Percentiles rank a stretch among this genome's conserved stretches.
Conservation (phyloP, 2,113 vertebrate genomes). For the Eulemur macaco region DNA sequence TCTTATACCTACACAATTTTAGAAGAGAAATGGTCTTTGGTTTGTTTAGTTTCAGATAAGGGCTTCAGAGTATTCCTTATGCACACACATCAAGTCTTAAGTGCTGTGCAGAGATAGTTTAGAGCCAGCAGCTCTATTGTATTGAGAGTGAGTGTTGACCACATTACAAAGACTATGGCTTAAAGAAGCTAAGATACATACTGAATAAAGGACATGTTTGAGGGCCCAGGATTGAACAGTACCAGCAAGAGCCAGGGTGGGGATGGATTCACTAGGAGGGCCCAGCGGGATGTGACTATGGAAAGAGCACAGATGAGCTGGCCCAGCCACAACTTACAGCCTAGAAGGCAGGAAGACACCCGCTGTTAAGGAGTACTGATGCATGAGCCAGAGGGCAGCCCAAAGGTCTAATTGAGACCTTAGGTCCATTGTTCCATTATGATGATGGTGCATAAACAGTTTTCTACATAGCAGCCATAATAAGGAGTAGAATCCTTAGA, state of each 20-base stretch:
- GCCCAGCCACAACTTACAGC: neutral
- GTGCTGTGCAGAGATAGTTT: neutral
- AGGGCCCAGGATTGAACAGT: neutral
- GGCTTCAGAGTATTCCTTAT: too few relatives aligned
- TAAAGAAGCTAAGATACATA: neutral
- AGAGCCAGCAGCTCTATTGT: rapidly evolving
- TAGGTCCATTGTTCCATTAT: neutral
- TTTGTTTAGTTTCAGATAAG: neutral
- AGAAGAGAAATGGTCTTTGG: neutral
- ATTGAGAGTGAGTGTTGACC: neutral
- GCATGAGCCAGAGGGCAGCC: neutral
- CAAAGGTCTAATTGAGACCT: neutral
- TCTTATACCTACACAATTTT: neutral
- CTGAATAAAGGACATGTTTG: neutral
- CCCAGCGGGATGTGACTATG: neutral
- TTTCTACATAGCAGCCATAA: neutral
- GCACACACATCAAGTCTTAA: neutral
- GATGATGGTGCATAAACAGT: neutral
- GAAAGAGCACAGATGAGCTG: neutral
- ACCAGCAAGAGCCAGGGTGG: neutral
- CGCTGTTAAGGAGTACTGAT: neutral
- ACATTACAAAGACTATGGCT: neutral
- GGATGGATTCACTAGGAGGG: neutral
- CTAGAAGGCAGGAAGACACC: neutral
- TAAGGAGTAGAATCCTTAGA: neutral